Percentiles rank a stretch among this genome's conserved stretches.
These are phyloP conservation scores for Odontesthes bonariensis DNA, from an alignment of 2,113 vertebrate species.

Conservation along the genomic window DNA sequence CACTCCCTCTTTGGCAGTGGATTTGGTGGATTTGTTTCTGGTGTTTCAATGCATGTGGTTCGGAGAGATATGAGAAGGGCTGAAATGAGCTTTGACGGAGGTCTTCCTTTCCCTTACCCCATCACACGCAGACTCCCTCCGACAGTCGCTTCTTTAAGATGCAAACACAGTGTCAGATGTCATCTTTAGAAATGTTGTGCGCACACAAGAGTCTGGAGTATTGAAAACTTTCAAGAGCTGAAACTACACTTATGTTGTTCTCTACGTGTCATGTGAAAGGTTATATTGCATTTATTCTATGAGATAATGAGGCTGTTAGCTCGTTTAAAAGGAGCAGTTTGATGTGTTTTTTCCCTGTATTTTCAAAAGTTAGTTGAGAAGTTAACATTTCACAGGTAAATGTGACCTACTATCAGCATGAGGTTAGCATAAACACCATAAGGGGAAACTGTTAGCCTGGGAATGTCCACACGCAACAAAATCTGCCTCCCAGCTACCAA, in stretches of 20 bases:
- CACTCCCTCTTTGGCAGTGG: constrained; percentile 43
- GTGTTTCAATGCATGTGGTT: constrained; percentile 58
- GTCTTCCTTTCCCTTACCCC: constrained; percentile 38
- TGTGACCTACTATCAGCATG: neutral
- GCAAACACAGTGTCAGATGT: neutral
- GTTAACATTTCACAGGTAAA: neutral
- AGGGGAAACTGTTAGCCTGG: neutral
- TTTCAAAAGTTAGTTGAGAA: neutral
- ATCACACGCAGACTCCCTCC: neutral
- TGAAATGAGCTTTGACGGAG: constrained; percentile 58
- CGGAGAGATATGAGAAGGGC: constrained; percentile 40
- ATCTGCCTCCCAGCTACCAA: constrained; percentile 7
- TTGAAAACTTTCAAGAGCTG: neutral
- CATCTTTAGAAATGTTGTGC: neutral
- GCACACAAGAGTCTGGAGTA: neutral
- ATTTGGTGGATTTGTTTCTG: constrained; percentile 53
- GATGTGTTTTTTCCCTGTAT: neutral
- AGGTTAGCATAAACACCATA: neutral
- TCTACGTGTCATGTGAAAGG: neutral
- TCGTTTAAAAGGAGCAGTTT: neutral
- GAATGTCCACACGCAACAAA: constrained; percentile 7
- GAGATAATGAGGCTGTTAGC: neutral
- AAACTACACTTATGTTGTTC: neutral
- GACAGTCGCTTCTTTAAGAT: constrained; percentile 6
- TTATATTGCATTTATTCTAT: neutral